Evolutionary conservation across 2,113 vertebrate genomes (phyloP).

Genomic region (Potamarius usumacintae): DNA sequence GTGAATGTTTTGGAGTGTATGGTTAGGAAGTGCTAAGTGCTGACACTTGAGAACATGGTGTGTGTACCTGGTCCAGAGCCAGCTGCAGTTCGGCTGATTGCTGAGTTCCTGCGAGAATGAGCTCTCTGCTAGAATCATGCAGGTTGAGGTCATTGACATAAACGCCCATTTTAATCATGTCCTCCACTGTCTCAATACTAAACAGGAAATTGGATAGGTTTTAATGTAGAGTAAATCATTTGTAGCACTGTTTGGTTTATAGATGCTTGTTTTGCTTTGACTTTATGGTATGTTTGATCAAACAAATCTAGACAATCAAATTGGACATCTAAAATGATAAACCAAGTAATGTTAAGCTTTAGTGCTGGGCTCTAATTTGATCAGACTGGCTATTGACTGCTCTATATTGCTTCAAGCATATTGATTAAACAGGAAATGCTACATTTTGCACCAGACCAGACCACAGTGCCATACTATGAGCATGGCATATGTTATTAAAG

Average conservation of each 20-base stretch:
- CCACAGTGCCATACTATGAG: not conserved
- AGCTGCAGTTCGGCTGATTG: constrained; percentile 77
- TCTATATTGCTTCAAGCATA: not conserved
- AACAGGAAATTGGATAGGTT: constrained; percentile 27
- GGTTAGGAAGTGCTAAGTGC: constrained; percentile 7
- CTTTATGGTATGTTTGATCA: not conserved
- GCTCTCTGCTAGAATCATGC: constrained; percentile 76
- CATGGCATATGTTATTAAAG: not conserved
- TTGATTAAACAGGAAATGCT: not conserved
- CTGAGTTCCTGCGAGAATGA: constrained; percentile 74
- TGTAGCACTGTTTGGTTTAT: not conserved
- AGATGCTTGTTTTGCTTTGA: not conserved
- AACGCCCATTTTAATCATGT: constrained; percentile 79
- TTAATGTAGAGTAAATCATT: constrained; percentile 20
- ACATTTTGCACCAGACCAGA: constrained; percentile 4
- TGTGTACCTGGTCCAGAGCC: constrained; percentile 72
- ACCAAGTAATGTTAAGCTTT: not conserved
- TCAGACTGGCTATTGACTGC: not conserved
- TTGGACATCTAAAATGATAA: not conserved
- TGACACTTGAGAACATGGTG: not conserved
- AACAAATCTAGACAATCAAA: constrained; percentile 1
- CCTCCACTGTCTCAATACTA: constrained; percentile 75
- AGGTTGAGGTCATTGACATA: constrained; percentile 76
- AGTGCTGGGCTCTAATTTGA: not conserved
- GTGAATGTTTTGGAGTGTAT: not conserved